Percentiles rank a stretch among this genome's conserved stretches.
phyloP scores from a whole-genome alignment of 2,888 invertebrate genomes.

The Cyclophora punctaria region DNA sequence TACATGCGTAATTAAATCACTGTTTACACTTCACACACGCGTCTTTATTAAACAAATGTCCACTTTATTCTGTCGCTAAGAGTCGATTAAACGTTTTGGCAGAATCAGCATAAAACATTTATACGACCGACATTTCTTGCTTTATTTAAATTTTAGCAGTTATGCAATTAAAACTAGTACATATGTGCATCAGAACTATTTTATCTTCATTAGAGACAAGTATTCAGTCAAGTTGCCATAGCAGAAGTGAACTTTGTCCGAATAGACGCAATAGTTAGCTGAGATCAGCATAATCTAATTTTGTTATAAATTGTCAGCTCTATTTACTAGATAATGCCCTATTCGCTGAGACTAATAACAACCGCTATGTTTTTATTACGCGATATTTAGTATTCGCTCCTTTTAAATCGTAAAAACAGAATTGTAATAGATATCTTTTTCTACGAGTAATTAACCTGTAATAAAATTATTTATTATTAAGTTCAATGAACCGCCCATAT shows the following conservation, averaged over 20 bases:
- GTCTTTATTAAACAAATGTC: constrained; percentile 41
- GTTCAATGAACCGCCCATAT: constrained; percentile 23
- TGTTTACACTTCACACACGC: constrained; percentile 34
- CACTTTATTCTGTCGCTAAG: constrained; percentile 43
- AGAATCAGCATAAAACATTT: constrained; percentile 54
- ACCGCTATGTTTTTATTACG: too few relatives aligned
- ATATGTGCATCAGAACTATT: constrained; percentile 17
- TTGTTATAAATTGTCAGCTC: too few relatives aligned
- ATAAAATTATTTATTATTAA: neutral
- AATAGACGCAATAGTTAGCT: neutral
- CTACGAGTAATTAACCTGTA: too few relatives aligned
- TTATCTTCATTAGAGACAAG: constrained; percentile 11
- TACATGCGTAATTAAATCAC: constrained; percentile 21
- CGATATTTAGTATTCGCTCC: too few relatives aligned
- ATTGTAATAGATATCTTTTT: too few relatives aligned
- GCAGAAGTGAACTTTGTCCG: constrained; percentile 6
- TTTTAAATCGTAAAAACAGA: too few relatives aligned
- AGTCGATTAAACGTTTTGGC: constrained; percentile 48
- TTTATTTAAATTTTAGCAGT: constrained; percentile 38
- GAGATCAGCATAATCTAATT: too few relatives aligned
- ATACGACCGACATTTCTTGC: constrained; percentile 53
- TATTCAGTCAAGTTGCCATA: neutral
- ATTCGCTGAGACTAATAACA: too few relatives aligned
- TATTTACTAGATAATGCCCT: too few relatives aligned
- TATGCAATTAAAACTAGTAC: constrained; percentile 54